phyloP scores from a whole-genome alignment of 2,797 vertebrate genomes.

The Pantherophis alleghaniensis region DNA sequence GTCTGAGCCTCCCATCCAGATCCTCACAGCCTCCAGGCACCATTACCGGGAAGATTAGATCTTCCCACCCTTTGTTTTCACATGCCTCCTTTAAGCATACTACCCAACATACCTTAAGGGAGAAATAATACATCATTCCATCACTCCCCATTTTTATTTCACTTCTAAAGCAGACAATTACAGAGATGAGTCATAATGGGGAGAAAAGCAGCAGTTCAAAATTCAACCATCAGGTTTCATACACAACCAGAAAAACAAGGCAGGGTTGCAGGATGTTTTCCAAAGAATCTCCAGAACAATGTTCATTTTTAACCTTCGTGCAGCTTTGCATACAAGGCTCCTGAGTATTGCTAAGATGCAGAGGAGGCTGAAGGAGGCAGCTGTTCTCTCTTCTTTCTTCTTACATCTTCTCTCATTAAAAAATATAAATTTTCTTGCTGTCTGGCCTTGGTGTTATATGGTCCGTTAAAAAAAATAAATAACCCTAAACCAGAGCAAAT shows the following conservation, averaged over 20 bases:
- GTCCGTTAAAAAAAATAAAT: not conserved
- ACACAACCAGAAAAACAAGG: not conserved
- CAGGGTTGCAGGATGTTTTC: not conserved
- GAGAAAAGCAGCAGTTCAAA: not conserved
- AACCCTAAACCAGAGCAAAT: not conserved
- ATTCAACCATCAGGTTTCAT: not conserved
- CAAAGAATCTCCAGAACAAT: not conserved
- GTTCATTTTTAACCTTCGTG: not conserved
- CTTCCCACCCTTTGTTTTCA: slow-evolving; percentile 1
- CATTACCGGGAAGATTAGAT: not conserved
- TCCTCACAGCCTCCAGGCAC: too few species aligned
- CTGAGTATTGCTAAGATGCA: not conserved
- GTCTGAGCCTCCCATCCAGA: too few species aligned
- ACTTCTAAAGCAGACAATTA: not conserved
- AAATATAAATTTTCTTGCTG: not conserved
- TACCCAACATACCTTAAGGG: not conserved
- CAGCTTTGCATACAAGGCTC: not conserved
- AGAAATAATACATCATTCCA: not conserved
- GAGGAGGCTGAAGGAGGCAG: not conserved
- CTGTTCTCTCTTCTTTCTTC: not conserved
- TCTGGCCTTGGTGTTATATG: not conserved
- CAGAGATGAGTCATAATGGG: not conserved
- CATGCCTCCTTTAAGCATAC: slow-evolving; percentile 1
- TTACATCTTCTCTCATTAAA: not conserved
- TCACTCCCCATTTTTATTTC: not conserved